Percentiles rank a stretch among this genome's conserved stretches.
Evolutionary conservation across 2,888 invertebrate genomes (phyloP).

Genomic region (Drosophila koepferae): DNA sequence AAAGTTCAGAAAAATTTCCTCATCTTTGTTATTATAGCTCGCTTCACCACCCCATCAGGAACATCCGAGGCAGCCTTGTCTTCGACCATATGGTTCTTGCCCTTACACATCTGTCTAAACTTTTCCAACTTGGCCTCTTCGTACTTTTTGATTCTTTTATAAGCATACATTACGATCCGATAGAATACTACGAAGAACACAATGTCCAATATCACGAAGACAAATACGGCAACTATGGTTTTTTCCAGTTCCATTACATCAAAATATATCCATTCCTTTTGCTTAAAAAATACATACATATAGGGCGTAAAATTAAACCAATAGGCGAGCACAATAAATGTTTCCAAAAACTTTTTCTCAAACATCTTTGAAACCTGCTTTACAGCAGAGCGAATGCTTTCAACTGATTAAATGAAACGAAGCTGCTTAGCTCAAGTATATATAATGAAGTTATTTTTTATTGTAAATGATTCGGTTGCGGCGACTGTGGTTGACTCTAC

Average conservation of each 20-base stretch:
- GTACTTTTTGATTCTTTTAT: constrained; percentile 2
- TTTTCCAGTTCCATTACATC: not conserved
- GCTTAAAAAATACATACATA: fast-evolving
- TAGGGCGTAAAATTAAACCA: constrained; percentile 16
- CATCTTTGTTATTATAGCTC: not conserved
- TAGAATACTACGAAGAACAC: constrained; percentile 1
- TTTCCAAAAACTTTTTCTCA: constrained; percentile 32
- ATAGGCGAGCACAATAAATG: constrained; percentile 6
- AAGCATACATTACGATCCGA: constrained; percentile 16
- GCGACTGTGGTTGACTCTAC: not conserved
- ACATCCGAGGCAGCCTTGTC: not conserved
- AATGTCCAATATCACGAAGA: constrained; percentile 13
- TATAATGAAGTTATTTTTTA: not conserved
- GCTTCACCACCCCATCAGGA: constrained; percentile 5
- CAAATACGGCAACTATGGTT: constrained; percentile 12
- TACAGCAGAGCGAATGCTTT: not conserved
- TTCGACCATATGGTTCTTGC: not conserved
- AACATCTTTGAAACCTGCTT: constrained; percentile 24
- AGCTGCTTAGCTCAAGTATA: not conserved
- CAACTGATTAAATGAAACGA: constrained; percentile 8
- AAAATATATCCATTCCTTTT: not conserved
- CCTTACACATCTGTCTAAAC: not conserved
- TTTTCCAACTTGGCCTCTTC: constrained; percentile 10
- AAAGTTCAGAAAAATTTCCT: not conserved
- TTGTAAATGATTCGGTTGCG: not conserved